These are phyloP conservation scores for Campylomormyrus numenius DNA, from an alignment of 2,113 vertebrate genomes.

Conservation along the genomic window DNA sequence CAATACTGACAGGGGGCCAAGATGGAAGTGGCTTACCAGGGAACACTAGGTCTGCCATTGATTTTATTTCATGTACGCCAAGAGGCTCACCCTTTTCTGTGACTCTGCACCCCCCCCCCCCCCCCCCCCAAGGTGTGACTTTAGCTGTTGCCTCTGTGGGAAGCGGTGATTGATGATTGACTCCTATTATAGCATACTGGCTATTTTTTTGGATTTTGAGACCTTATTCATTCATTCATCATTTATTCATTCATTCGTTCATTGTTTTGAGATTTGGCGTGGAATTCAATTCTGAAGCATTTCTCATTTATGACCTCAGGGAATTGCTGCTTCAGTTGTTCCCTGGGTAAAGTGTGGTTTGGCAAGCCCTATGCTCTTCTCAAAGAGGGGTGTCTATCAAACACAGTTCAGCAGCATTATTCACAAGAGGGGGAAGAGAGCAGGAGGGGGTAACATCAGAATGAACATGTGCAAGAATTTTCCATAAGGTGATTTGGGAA, in stretches of 20 bases:
- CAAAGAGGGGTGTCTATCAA: neutral
- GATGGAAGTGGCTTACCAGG: neutral
- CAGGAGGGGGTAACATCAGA: neutral
- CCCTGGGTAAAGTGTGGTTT: neutral
- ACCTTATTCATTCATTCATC: constrained; percentile 19
- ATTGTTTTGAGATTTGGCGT: constrained; percentile 46
- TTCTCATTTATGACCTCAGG: neutral
- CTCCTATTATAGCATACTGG: constrained; percentile 35
- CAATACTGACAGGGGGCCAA: neutral
- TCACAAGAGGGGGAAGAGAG: neutral
- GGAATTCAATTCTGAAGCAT: constrained; percentile 22
- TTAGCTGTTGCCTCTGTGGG: constrained; percentile 38
- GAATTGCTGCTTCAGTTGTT: neutral
- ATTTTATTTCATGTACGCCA: constrained; percentile 42
- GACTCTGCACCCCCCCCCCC: constrained; percentile 22
- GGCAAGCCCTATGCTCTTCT: neutral
- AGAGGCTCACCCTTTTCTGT: constrained; percentile 27
- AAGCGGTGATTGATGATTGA: constrained; percentile 56
- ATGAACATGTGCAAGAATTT: neutral
- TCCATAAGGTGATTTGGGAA: neutral
- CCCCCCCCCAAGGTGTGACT: constrained; percentile 37
- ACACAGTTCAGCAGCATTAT: neutral
- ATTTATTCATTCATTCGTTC: constrained; percentile 9
- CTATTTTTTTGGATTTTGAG: constrained; percentile 51
- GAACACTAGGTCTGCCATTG: constrained; percentile 34